Base-by-base conservation (phyloP, 2,113 vertebrate genomes). In the Bufo gargarizans region DNA sequence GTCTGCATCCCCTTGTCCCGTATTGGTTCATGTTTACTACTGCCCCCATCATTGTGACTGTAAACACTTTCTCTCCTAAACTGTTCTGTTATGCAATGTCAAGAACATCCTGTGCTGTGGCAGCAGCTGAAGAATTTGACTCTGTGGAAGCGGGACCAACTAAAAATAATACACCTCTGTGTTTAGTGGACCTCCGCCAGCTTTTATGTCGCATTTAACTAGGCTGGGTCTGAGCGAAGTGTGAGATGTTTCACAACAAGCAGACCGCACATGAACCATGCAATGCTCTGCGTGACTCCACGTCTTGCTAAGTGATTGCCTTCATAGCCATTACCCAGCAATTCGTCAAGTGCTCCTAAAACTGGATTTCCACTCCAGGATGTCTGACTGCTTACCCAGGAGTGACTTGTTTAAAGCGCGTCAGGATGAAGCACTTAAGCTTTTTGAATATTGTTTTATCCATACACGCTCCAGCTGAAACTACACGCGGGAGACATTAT, bases 131-230 rank as follows among this genome's bases (percentile, higher is more conserved):
- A 74, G 69, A 63, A 84, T 84, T 50, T 84, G 22, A 88, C 78
- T 81, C 65, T 47, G 20, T 59, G 20, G 17, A 79, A 65, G 14
- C 13, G 2, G 45, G 67, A 67, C 13, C 55, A 76, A 56, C 86
- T 82, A 88, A 88, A 88, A 88, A 82, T 88, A 88, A 88, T 83
- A 88, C 79, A 82, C 20, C 56, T 47, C 80, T 77, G 80, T 88
- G 86, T 33, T 83, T 65, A 33, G 72, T 88, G 86, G 80, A 50
- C 33, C 6, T 1, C 19, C 49, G 79, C 86, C 86, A 83, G 47
- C 22, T 13, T 61, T 71, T 69, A 67, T 67, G 8, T 3, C 43
- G 81, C 59, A 19, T 82, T 74, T 71, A n/a, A 82, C 61, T 59
- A 45, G 72, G 43, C 20, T 22, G 56, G 59, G 43, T 78, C 69